Evolutionary conservation across 2,888 invertebrate genomes (phyloP).

Genomic region (Dendrolimus pini): DNA sequence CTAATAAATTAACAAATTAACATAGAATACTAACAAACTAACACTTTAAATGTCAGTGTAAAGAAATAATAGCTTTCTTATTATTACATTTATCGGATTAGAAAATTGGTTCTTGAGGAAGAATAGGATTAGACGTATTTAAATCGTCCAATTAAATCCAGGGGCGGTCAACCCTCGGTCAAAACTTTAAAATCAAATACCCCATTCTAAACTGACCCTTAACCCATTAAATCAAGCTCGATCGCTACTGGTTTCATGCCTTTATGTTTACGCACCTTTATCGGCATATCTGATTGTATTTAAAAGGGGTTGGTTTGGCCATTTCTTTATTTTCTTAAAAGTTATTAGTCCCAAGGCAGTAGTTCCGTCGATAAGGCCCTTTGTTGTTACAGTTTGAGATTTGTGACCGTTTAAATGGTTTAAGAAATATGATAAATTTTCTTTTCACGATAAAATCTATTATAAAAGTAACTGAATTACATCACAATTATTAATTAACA

Average conservation of each 20-base stretch:
- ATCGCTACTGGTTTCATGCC: constrained; percentile 25
- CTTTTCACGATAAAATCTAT: too few species aligned
- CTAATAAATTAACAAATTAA: too few species aligned
- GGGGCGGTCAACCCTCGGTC: constrained; percentile 45
- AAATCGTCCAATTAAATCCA: constrained; percentile 12
- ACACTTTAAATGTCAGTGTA: too few species aligned
- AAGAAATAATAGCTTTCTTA: too few species aligned
- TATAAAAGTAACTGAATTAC: too few species aligned
- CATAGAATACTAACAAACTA: too few species aligned
- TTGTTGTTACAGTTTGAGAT: constrained; percentile 6
- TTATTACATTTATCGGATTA: too few species aligned
- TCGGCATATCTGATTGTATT: constrained; percentile 52
- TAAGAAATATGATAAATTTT: neutral
- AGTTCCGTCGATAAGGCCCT: constrained; percentile 45
- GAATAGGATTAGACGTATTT: too few species aligned
- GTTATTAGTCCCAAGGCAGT: constrained; percentile 60
- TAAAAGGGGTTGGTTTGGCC: constrained; percentile 40
- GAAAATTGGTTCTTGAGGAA: too few species aligned
- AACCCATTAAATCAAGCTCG: constrained; percentile 57
- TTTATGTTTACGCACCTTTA: constrained; percentile 44
- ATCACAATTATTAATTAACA: too few species aligned
- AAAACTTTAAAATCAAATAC: constrained; percentile 61
- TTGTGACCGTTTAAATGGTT: neutral
- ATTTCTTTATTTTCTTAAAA: constrained; percentile 62
- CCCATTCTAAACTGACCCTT: constrained; percentile 45